These are phyloP conservation scores for Metopolophium dirhodum DNA, from an alignment of 1,140 invertebrate species.

Conservation along the genomic window DNA sequence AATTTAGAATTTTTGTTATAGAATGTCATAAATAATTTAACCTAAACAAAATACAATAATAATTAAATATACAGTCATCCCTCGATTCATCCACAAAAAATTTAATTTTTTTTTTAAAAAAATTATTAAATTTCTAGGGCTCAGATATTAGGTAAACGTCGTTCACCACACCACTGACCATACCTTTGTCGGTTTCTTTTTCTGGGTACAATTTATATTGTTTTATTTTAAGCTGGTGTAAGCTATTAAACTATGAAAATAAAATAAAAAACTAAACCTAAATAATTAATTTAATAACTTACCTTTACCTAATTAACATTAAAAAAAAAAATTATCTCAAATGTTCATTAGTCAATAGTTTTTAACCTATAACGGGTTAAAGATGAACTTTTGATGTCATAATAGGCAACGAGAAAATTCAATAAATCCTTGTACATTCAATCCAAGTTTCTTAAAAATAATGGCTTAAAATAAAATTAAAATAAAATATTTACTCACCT, in stretches of 20 bases:
- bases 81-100: no score
- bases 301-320: background rate
- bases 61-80: no score
- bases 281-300: background rate
- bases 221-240: background rate
- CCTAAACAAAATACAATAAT: no score
- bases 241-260: background rate
- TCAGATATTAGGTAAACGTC: no score
- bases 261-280: background rate
- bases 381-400: no score
- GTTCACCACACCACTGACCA: background rate
- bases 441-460: background rate
- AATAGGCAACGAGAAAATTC: background rate
- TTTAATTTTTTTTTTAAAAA: no score
- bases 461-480: background rate
- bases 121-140: no score
- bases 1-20: no score
- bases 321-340: background rate
- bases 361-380: background rate
- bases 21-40: no score
- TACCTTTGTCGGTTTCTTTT: background rate
- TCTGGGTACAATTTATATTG: background rate
- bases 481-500: slow-evolving; percentile 12
- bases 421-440: background rate
- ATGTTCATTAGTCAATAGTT: background rate